Base-by-base conservation (phyloP, 1,140 invertebrate genomes). In the Gonatopus flavifemur region DNA sequence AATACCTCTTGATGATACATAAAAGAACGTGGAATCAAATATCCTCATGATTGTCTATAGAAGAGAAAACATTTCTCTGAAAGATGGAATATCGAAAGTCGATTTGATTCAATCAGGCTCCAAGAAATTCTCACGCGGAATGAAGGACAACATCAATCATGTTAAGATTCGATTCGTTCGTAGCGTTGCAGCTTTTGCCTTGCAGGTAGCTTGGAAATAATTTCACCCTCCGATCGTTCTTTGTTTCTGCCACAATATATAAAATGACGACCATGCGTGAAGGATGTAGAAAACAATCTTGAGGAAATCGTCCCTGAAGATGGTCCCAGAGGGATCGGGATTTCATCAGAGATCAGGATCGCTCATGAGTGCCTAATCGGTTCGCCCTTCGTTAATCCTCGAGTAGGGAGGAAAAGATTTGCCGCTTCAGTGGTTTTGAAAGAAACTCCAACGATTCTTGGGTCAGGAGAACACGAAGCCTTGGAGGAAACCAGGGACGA, bases 321-420 rank as follows among this genome's bases (percentile, higher is more conserved):
- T 32, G 49, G 49, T 63, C 60, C 57, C 51, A 55, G 45, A 28
- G 51, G 54, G 49, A 64, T 43, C 21, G 61, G 58, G 56, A 52
- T 43, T 33, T 39, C 44, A 66, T 55, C 48, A 45, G 42, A 37
- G 12, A 24, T 30, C 31, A 42, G 47, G 49, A 56, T 66, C 61
- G 47, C 48, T 66, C 59, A 67, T 66, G 69, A 68, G 61, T 67
- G 68, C 69, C 69, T 66, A 72, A 67, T 67, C 64, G 57, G 49
- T n/a, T 57, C 64, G 69, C 74, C 72, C 73, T 73, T 74, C 64
- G 70, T 70, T 68, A 76, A 74, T 73, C 71, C 62, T 59, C 64
- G 54, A 49, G 62, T n/a, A 71, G 70, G 74, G 66, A 69, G 56
- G 66, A n/a, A 67, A 70, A 68, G 57, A 74, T 74, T 74, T 74